Base-by-base conservation (phyloP, 2,888 invertebrate species). In the Temnothorax unifasciatus region DNA sequence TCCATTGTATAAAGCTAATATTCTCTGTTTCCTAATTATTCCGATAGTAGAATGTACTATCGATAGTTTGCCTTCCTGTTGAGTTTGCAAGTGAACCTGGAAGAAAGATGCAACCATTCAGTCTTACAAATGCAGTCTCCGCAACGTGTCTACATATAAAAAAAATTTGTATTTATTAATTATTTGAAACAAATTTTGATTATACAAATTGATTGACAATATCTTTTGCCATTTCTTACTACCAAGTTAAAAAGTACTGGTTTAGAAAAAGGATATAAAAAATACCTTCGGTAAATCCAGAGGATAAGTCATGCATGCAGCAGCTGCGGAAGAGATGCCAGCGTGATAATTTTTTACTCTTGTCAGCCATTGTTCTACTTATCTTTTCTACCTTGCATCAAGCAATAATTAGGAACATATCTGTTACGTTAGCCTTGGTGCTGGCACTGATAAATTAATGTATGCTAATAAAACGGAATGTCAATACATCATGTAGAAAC, bases 261-360 rank as follows among this genome's bases (percentile, higher is more conserved):
- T 13, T 11, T 76, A 29, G 25, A 15, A 63, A 44, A 47, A 9
- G 2, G 29, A 59, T 76, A 18, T 41, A 79, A 57, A 76, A 83
- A 90, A 61, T 79, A 99, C 99, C 96, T 99, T 99, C 54, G 99
- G 95, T 84, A 99, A 96, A 96, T 99, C 99, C 90, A 99, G 96
- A 3, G 99, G 99, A 96, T 99, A 99, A 13, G 99, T 99, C 92
- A 97, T 96, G 94, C 98, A 98, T 18, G 99, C 99, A 44, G 99
- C 99, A 85, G 97, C 98, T 25, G 99, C 98, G 77, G 99, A 98
- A 41, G 99, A 99, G 71, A 99, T 89, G 25, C 99, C 99, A 99
- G 95, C 97, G 96, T 18, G 97, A 96, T 85, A 97, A 92, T 93
- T 95, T 96, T 86, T 95, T 92, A 41, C 85, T 89, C 52, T 90